Evolutionary conservation across 2,888 invertebrate genomes (phyloP).

Genomic region (Pachliopta kotzebuea): DNA sequence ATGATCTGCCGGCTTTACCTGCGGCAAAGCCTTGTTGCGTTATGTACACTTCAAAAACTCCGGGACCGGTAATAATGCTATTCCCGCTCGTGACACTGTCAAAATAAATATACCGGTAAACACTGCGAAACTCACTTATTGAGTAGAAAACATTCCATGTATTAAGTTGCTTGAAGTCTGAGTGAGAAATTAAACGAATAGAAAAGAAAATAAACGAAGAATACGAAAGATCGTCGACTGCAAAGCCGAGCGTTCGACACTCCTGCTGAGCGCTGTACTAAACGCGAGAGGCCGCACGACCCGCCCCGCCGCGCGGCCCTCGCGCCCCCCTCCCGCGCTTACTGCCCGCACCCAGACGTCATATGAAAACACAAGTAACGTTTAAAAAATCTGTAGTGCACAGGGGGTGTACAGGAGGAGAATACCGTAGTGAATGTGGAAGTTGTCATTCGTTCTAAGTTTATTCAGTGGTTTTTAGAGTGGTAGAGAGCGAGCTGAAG

Average conservation of each 20-base stretch:
- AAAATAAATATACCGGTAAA: constrained; percentile 62
- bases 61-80: constrained; percentile 75
- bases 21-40: constrained; percentile 67
- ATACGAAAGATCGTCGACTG: constrained; percentile 74
- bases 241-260: constrained; percentile 78
- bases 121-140: constrained; percentile 57
- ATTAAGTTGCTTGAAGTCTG: constrained; percentile 55
- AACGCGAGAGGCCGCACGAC: constrained; percentile 73
- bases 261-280: constrained; percentile 80
- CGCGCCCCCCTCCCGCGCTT: constrained; percentile 56
- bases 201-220: constrained; percentile 81
- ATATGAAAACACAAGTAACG: constrained; percentile 56
- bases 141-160: constrained; percentile 58
- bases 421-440: constrained; percentile 41
- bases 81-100: constrained; percentile 75
- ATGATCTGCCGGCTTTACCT: constrained; percentile 70
- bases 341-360: constrained; percentile 63
- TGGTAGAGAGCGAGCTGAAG: constrained; percentile 32
- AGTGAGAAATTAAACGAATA: constrained; percentile 77
- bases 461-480: constrained; percentile 48
- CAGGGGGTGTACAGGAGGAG: constrained; percentile 42
- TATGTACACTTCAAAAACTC: constrained; percentile 75
- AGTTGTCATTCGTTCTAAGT: constrained; percentile 40
- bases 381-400: constrained; percentile 58
- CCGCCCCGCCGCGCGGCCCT: constrained; percentile 59